Base-by-base conservation (phyloP, 2,113 vertebrate genomes). In the Proteles cristata region DNA sequence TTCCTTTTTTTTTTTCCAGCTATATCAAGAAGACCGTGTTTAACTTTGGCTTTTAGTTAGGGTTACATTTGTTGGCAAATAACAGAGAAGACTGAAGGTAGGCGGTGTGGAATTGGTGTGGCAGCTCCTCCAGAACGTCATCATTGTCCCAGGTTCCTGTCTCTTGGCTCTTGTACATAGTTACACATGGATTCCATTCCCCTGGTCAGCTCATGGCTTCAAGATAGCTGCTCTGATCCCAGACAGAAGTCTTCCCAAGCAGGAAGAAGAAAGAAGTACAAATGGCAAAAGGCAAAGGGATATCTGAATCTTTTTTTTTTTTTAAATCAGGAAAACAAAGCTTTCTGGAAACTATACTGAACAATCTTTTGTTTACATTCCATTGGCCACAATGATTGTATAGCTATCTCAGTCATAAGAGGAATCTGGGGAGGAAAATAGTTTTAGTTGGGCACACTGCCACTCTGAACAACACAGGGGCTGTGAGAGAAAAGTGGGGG, bases 261-360 rank as follows among this genome's bases (percentile, higher is more conserved):
- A 53, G n/a, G 31, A 88, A 69, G 61, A 88, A 71, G n/a, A 16
- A 48, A 81, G 82, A 69, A 66, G 31, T 43, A 81, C 50, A 94
- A 92, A 69, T 2, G 15, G 84, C 26, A 88, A 89, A 90, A 86
- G 48, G 45, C 68, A 82, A 93, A 74, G 26, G 14, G 55, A 55
- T 71, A 39, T 16, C 25, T 61, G 55, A 39, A 14, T 35, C 17
- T 81, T 19, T 68, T 0, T 11, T 31, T 66, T 69, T 74, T n/a
- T 31, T 68, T 73, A 11, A 3, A 86, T 63, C 58, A 95, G 14
- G 48, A 96, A 93, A 94, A 61, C 17, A 86, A 86, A 25, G 31
- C 31, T 50, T 89, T 92, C 50, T 94, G 82, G 84, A 80, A 94
- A 93, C 31, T 25, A n/a, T 61, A 90, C 31, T 43, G 45, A 80